These are phyloP conservation scores for Lepus timidus DNA, from an alignment of 2,113 vertebrate genomes.

Conservation along the genomic window DNA sequence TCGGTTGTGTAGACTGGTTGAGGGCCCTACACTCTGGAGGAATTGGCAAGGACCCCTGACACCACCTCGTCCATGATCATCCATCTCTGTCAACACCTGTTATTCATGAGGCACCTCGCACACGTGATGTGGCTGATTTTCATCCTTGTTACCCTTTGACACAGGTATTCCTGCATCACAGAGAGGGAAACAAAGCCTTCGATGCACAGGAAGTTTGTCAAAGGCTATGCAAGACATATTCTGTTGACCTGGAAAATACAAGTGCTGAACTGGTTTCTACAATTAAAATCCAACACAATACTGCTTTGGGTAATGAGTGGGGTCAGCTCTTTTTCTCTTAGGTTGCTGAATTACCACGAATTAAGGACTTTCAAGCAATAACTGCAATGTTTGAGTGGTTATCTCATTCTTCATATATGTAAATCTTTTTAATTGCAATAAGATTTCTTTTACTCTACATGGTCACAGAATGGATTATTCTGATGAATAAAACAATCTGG, in stretches of 20 bases:
- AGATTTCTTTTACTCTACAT: constrained; percentile 59
- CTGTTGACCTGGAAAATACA: constrained; percentile 47
- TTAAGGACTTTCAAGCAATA: constrained; percentile 65
- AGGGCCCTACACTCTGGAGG: background rate
- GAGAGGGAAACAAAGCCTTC: constrained; percentile 2
- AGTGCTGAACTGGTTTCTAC: constrained; percentile 39
- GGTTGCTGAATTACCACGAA: constrained; percentile 64
- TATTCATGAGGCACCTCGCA: background rate
- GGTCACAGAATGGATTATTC: constrained; percentile 34
- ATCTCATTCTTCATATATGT: constrained; percentile 36
- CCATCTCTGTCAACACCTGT: background rate
- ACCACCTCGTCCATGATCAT: background rate
- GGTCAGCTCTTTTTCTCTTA: constrained; percentile 55
- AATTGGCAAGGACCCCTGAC: constrained; percentile 35
- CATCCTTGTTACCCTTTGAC: background rate
- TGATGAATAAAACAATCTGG: constrained; percentile 42
- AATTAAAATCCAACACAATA: constrained; percentile 68
- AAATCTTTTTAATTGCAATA: constrained; percentile 63
- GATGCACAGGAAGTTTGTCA: constrained; percentile 13
- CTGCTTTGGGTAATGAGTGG: constrained; percentile 39
- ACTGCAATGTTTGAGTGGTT: constrained; percentile 44
- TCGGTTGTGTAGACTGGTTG: constrained; percentile 1
- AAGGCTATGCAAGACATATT: background rate
- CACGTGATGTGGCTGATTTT: background rate
- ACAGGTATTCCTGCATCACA: background rate